A percentile compares a stretch with the other conserved stretches of the same genome.
phyloP scores from a whole-genome alignment of 2,113 vertebrate species.

The Sminthopsis crassicaudata region DNA sequence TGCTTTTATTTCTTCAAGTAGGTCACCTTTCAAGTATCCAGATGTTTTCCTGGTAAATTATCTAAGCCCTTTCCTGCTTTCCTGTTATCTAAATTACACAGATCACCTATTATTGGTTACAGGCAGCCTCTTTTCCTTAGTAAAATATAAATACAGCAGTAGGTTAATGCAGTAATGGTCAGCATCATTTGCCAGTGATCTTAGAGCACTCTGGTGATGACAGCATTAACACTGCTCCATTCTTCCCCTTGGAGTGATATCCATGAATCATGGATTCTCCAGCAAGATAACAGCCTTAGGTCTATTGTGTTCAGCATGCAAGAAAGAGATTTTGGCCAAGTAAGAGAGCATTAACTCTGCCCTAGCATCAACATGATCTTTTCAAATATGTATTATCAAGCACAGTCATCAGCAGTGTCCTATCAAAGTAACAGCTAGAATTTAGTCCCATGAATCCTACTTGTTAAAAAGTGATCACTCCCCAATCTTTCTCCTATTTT shows the following conservation, averaged over 20 bases:
- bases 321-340: conserved; percentile 50
- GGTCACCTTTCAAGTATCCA: conserved; percentile 13
- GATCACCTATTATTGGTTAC: not conserved
- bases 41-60: conserved; percentile 34
- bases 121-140: not conserved
- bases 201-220: conserved; percentile 38
- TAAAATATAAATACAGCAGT: not conserved
- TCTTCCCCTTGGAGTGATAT: not conserved
- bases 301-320: not conserved
- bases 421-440: conserved; percentile 33
- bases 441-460: not conserved
- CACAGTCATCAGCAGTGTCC: conserved; percentile 37
- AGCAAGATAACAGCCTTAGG: conserved; percentile 51
- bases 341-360: conserved; percentile 38
- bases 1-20: conserved; percentile 32
- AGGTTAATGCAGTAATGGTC: conserved; percentile 40
- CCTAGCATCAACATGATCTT: not conserved
- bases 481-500: conserved; percentile 47
- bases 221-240: conserved; percentile 13
- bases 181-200: conserved; percentile 19
- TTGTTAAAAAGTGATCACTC: conserved; percentile 36
- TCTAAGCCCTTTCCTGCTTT: not conserved
- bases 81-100: not conserved
- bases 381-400: conserved; percentile 49
- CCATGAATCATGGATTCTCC: conserved; percentile 37